Base-by-base conservation (phyloP, 1,140 invertebrate species). In the Drosophila murphyi region DNA sequence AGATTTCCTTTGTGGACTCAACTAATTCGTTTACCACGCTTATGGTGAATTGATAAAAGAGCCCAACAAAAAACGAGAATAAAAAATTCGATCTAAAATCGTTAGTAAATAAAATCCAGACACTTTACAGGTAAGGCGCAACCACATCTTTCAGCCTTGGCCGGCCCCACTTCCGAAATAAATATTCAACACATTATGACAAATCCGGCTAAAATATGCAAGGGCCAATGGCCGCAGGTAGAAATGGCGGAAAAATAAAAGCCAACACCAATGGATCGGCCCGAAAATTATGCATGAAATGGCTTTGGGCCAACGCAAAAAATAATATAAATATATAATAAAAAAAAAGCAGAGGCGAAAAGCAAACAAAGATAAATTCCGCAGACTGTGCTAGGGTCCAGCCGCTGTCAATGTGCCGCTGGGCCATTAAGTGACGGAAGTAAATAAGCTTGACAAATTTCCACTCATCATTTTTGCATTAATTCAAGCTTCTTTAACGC, bases 391-490 rank as follows among this genome's bases (percentile, higher is more conserved):
- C 48, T 51, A 29, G 41, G 52, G 69, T 71, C 48, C 57, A 39
- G 35, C 5, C 54, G 12, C 80, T 70, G 48, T 67, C 78, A 54
- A 68, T 76, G 72, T 64, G 83, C 83, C 83, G 78, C 85, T 69
- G 81, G 83, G 70, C 77, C 85, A 89, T 89, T 90, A 90, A 91
- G 79, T 91, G 78, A 88, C 88, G 89, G 81, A 91, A 91, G 89
- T 89, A 91, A 91, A 91, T 91, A 91, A 91, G 89, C 89, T 89
- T 91, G 89, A 91, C 90, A 91, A 91, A 91, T 91, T 91, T 91
- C 86, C 85, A 90, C 89, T 91, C 89, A 91, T 91, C 85, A 91
- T 91, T 91, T 91, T 91, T 91, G 81, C 89, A 91, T 91, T 91
- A 91, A 91, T 91, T 91, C 89, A 60, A 89, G 76, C 89, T 91